Percentiles rank a stretch among this genome's conserved stretches.
These are phyloP conservation scores for Thamnaconus septentrionalis DNA, from an alignment of 2,113 vertebrate genomes.

Conservation along the genomic window DNA sequence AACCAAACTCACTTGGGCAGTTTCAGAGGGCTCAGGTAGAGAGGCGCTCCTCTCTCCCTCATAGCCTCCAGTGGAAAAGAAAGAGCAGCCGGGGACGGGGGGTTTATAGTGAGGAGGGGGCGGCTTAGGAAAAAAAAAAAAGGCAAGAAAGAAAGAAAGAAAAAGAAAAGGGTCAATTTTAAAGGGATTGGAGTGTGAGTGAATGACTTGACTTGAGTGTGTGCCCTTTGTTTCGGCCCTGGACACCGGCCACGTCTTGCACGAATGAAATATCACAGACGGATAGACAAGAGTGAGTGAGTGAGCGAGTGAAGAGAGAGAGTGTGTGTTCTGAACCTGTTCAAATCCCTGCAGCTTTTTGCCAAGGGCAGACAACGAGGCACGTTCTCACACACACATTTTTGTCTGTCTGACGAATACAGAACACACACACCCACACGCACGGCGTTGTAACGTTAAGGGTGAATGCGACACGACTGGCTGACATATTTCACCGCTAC, in stretches of 20 bases:
- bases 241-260: conserved; percentile 50
- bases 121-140: not conserved
- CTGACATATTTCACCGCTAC: conserved; percentile 8
- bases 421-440: not conserved
- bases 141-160: no score
- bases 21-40: conserved; percentile 44
- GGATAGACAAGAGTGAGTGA: not conserved
- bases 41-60: conserved; percentile 24
- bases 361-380: conserved; percentile 43
- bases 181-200: conserved; percentile 29
- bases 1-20: conserved; percentile 38
- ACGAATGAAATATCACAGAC: conserved; percentile 65
- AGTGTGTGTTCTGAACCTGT: conserved; percentile 11
- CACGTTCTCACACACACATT: conserved; percentile 17
- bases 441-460: conserved; percentile 12
- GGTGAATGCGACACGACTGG: conserved; percentile 18
- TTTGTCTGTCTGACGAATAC: not conserved
- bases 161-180: not conserved
- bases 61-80: conserved; percentile 49
- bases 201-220: conserved; percentile 46
- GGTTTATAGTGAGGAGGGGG: not conserved
- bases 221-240: conserved; percentile 47
- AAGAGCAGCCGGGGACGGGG: conserved; percentile 9
- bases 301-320: not conserved
- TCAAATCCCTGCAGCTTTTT: conserved; percentile 37